These are phyloP conservation scores for Kryptopterus vitreolus DNA, from an alignment of 2,797 vertebrate species.

Conservation along the genomic window DNA sequence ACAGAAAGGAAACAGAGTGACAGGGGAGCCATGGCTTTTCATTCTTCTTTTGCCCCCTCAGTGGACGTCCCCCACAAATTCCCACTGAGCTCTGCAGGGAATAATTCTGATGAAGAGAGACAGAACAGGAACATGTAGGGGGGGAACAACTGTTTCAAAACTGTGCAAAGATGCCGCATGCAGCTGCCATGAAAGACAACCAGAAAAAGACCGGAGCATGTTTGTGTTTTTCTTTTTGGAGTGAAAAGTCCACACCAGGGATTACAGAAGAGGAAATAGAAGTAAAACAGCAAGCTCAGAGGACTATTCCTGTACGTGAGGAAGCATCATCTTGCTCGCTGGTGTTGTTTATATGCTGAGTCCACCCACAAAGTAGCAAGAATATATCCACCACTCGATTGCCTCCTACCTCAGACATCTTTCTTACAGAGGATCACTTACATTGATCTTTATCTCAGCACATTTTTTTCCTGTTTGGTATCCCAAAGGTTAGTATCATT, in stretches of 20 bases:
- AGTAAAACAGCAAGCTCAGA: conserved; percentile 23
- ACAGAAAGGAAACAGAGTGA: conserved; percentile 8
- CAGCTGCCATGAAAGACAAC: conserved; percentile 31
- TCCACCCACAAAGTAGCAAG: conserved; percentile 32
- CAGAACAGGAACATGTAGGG: not conserved
- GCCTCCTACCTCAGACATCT: not conserved
- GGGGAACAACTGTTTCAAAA: not conserved
- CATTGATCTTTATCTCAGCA: not conserved
- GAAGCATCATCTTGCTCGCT: conserved; percentile 7
- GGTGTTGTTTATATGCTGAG: conserved; percentile 14
- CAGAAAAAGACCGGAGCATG: conserved; percentile 11
- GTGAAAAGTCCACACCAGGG: conserved; percentile 25
- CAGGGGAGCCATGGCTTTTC: conserved; percentile 27
- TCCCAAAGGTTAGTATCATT: conserved; percentile 31
- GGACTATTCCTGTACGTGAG: conserved; percentile 12
- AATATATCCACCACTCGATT: not conserved
- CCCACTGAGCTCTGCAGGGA: conserved; percentile 23
- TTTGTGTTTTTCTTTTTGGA: conserved; percentile 24
- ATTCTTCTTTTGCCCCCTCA: conserved; percentile 20
- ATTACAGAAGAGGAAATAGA: conserved; percentile 32
- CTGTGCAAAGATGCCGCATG: not conserved
- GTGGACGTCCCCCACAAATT: conserved; percentile 16
- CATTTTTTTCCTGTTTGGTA: not conserved
- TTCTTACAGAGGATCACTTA: not conserved
- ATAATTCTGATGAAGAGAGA: not conserved